A percentile compares a stretch with the other conserved stretches of the same genome.
Evolutionary conservation across 2,888 invertebrate genomes (phyloP).

Genomic region (Morpho helenor): DNA sequence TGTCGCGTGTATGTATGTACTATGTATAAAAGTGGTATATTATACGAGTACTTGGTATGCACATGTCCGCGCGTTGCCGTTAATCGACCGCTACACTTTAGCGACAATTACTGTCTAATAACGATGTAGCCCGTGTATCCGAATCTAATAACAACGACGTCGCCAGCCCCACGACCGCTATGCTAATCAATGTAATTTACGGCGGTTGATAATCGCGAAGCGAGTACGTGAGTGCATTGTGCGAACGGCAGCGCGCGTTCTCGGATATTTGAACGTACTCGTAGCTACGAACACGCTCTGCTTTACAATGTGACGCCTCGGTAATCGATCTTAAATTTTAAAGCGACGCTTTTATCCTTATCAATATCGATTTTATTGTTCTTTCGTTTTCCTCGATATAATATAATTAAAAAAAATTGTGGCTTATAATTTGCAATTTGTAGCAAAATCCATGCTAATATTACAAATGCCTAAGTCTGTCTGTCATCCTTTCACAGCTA

Average conservation of each 20-base stretch:
- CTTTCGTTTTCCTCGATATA: no score
- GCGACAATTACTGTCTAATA: constrained; percentile 73
- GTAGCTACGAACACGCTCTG: constrained; percentile 31
- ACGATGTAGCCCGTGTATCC: constrained; percentile 60
- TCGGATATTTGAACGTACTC: constrained; percentile 33
- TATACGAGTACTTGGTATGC: constrained; percentile 49
- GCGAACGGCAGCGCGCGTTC: constrained; percentile 41
- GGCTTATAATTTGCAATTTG: no score
- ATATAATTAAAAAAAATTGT: no score
- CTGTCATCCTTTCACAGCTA: no score
- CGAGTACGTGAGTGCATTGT: constrained; percentile 72
- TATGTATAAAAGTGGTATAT: neutral
- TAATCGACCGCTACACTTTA: constrained; percentile 71
- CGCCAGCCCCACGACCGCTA: constrained; percentile 67
- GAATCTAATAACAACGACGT: constrained; percentile 64
- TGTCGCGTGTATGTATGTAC: neutral
- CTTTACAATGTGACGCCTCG: constrained; percentile 49
- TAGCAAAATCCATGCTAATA: no score
- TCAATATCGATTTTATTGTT: constrained; percentile 9
- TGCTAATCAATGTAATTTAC: constrained; percentile 76
- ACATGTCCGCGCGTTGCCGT: constrained; percentile 54
- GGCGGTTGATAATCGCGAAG: constrained; percentile 73
- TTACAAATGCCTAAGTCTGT: no score
- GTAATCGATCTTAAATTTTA: constrained; percentile 49
- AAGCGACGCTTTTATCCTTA: constrained; percentile 17